Evolutionary conservation across 1,140 invertebrate species (phyloP), one percentile per base, ranked within the genome.

Genomic region (Pogonomyrmex barbatus): DNA sequence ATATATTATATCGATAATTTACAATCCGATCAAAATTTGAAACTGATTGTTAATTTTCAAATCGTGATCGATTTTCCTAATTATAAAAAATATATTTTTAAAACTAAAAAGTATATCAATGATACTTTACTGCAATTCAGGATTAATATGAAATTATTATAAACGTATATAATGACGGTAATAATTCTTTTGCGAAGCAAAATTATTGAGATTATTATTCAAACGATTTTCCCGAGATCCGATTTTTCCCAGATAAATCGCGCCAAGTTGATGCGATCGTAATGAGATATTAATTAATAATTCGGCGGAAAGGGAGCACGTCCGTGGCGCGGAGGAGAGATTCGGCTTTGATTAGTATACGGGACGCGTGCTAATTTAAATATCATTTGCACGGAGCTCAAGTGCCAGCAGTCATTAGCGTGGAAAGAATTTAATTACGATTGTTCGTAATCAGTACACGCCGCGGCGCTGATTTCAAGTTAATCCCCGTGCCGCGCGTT

Each of bases 401-500:
- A 85, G 79, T 87, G 68, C 73, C 56, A 54, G 79, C 85, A 87
- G 88, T 90, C 85, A 89, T 90, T 90, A 90, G 85, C 75, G 88
- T 50, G 60, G 88, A 90, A 90, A 90, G 89, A 90, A 90, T 90
- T 90, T 90, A 90, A 90, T 90, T 85, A 79, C 81, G 54, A 81
- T 90, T 85, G 85, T 85, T 89, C 79, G 83, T 71, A 81, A 47
- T 78, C 68, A 52, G 54, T 50, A 65, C 67, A 73, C 75, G 58
- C 58, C 14, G 58, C 87, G 36, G 12, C 14, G 33, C 52, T 88
- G 73, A 75, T 75, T 65, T 86, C 70, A 89, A 86, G 88, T 89
- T 89, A 88, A 89, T 89, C 73, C 75, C 24, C 70, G 79, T 54
- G 56, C 68, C 68, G 56, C 68, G 45, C 79, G 42, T 68, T 83